Conservation (phyloP, 2,113 vertebrate species). For the Gnathochromis pfefferi region DNA sequence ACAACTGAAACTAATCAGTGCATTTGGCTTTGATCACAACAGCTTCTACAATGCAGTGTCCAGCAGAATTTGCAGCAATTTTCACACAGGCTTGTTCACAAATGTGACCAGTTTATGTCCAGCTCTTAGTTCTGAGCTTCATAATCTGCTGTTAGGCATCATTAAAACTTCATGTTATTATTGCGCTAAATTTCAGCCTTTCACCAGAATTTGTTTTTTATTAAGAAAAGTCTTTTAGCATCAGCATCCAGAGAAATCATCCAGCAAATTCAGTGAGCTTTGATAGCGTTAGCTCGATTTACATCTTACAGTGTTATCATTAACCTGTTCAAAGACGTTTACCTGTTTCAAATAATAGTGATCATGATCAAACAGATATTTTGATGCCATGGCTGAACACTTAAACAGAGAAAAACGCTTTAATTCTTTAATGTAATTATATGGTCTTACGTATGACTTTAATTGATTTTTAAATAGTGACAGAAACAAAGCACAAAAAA, state of each 20-base stretch:
- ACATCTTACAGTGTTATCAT: background rate
- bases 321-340: background rate
- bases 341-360: slow-evolving; percentile 13
- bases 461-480: background rate
- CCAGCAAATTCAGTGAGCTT: background rate
- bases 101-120: background rate
- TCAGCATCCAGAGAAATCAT: background rate
- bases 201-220: background rate
- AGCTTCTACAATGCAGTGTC: background rate
- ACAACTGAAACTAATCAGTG: background rate
- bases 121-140: background rate
- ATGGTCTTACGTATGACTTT: background rate
- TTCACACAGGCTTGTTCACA: background rate
- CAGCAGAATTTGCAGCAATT: background rate
- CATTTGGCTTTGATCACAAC: background rate
- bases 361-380: background rate
- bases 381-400: background rate
- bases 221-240: background rate
- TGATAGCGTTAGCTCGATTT: background rate
- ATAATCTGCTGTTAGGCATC: background rate
- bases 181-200: background rate
- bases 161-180: background rate
- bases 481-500: background rate
- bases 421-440: slow-evolving; percentile 20
- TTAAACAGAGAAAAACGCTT: background rate